Base-by-base conservation (phyloP, 2,797 vertebrate species). In the Molothrus ater region DNA sequence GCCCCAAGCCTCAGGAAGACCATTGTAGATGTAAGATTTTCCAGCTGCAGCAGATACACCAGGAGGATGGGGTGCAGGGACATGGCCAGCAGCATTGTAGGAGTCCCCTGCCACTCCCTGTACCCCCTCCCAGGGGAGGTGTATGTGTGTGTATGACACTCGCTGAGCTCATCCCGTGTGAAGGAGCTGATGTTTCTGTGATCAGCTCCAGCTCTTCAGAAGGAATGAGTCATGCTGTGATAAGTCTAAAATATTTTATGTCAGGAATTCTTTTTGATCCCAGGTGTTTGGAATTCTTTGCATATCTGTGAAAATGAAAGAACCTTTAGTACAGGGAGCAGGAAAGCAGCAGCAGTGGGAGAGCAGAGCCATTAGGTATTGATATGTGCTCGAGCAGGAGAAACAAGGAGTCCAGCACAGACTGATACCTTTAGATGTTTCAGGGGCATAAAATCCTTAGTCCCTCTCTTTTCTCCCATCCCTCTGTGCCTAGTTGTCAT, bases 91-190 rank as follows among this genome's bases (percentile, higher is more conserved):
- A 66, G 0, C 0, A 17, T 1, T 34, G 60, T 7, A 57, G 34
- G 28, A 43, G 53, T 18, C n/a, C 47, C 28, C 36, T 70, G 66
- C 26, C 61, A 56, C 50, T 50, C 48, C 82, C 66, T 45, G 51
- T 57, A 16, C 7, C 17, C 26, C 21, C 11, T 15, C 31, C 13
- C 61, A 4, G 36, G 36, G 36, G 36, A 36, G 36, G 36, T 36
- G 36, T n/a, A n/a, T 1, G 48, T 1, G 0, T 25, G 1, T 6
- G 13, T 2, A 0, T 6, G 19, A 16, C 15, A 7, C 72, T 42
- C 0, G 2, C 38, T 7, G 34, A 81, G 26, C 53, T 50, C 9
- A 7, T 15, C 7, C 36, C 2, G 0, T 17, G 4, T 0, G 0
- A 34, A 34, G 63, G n/a, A 76, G 50, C 34, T 0, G 5, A 51